phyloP scores from a whole-genome alignment of 1,140 invertebrate genomes.

The Anadara kagoshimensis region DNA sequence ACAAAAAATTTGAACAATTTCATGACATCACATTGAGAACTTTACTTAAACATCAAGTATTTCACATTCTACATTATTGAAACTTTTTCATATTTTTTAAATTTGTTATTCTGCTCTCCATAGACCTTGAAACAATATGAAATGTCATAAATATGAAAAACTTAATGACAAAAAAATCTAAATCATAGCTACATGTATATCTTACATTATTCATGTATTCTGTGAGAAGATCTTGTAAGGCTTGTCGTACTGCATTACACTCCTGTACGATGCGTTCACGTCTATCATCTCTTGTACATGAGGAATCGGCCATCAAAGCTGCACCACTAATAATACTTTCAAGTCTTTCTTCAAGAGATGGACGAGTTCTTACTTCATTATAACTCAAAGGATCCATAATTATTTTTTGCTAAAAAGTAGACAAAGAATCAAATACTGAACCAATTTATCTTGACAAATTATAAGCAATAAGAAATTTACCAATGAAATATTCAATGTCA shows the following conservation, averaged over 20 bases:
- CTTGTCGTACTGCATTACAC: constrained; percentile 99
- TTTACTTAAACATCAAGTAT: too few species aligned
- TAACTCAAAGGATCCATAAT: constrained; percentile 97
- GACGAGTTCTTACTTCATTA: constrained; percentile 93
- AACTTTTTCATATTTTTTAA: too few species aligned
- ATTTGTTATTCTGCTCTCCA: too few species aligned
- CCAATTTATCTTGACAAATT: too few species aligned
- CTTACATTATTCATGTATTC: constrained; percentile 98
- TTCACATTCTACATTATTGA: too few species aligned
- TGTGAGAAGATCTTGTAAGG: constrained; percentile 95
- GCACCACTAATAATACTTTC: constrained; percentile 99
- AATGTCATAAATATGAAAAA: too few species aligned
- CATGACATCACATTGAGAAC: too few species aligned
- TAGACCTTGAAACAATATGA: too few species aligned
- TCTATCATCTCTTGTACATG: constrained; percentile 76
- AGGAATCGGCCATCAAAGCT: constrained; percentile 94
- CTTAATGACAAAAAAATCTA: too few species aligned
- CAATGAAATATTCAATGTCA: background rate
- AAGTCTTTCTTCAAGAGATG: constrained; percentile 95
- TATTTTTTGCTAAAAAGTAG: constrained; percentile 86
- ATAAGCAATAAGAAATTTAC: background rate
- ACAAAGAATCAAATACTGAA: background rate
- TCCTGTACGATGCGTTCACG: constrained; percentile 97
- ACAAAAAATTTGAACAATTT: too few species aligned
- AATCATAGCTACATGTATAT: constrained; percentile 6